These are phyloP conservation scores for Tridacna crocea DNA, from an alignment of 2,888 invertebrate genomes.

Conservation along the genomic window DNA sequence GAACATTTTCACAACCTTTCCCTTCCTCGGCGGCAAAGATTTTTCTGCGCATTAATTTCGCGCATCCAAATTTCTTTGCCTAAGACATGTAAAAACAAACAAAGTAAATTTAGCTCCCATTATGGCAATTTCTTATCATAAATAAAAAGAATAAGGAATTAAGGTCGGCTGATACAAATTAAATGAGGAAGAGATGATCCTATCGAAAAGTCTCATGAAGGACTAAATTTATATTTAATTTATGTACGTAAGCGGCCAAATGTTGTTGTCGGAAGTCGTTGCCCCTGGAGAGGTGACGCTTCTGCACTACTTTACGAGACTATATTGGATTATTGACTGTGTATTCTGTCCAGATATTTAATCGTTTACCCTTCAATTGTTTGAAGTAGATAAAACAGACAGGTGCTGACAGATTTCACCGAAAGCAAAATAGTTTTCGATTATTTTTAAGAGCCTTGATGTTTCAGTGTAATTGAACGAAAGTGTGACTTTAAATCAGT, in stretches of 20 bases:
- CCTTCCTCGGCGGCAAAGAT: conserved; percentile 67
- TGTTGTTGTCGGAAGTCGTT: conserved; percentile 53
- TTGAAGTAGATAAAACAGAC: background rate
- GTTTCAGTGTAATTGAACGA: no score
- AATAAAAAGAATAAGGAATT: no score
- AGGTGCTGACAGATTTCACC: no score
- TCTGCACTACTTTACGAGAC: conserved; percentile 2
- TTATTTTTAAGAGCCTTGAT: no score
- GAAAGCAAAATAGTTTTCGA: no score
- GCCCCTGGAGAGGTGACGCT: conserved; percentile 52
- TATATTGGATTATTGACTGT: conserved; percentile 26
- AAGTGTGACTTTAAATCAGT: no score
- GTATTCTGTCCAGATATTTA: conserved; percentile 11
- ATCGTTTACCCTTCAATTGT: conserved; percentile 9
- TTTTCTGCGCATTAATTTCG: conserved; percentile 69
- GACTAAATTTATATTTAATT: no score
- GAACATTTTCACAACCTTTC: conserved; percentile 57
- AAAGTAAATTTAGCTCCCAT: background rate
- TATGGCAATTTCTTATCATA: no score
- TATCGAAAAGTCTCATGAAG: no score
- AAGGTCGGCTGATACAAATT: no score
- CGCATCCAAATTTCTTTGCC: conserved; percentile 55
- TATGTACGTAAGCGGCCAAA: conserved; percentile 34
- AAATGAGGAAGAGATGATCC: no score
- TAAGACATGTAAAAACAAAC: conserved; percentile 38